phyloP scores from a whole-genome alignment of 2,113 vertebrate species.

The Ptychochromis oligacanthus region DNA sequence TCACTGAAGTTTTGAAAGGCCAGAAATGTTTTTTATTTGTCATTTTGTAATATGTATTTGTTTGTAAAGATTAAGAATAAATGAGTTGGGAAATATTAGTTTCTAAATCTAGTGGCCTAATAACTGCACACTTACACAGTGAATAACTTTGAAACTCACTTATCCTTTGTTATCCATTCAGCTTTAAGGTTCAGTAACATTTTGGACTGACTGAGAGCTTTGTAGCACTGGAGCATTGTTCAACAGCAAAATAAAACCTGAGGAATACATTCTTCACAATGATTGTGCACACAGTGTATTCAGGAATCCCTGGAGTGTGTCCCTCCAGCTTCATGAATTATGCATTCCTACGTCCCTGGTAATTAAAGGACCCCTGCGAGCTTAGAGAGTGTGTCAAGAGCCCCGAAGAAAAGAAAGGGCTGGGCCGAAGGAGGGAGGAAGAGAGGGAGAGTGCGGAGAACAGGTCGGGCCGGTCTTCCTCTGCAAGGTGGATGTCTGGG shows the following conservation, averaged over 20 bases:
- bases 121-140: too few relatives aligned
- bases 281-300: neutral
- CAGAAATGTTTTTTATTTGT: neutral
- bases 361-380: neutral
- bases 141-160: too few relatives aligned
- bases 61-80: too few relatives aligned
- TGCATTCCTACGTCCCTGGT: neutral
- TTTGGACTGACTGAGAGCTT: neutral
- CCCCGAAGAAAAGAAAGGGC: conserved; percentile 32
- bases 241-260: neutral
- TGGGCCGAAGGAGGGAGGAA: conserved; percentile 22
- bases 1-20: neutral
- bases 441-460: conserved; percentile 50
- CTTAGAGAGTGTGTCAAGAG: conserved; percentile 8
- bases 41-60: too few relatives aligned
- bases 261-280: neutral
- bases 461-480: conserved; percentile 76
- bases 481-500: conserved; percentile 66
- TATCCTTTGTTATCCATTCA: too few relatives aligned
- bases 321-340: neutral
- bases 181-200: too few relatives aligned
- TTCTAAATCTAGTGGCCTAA: too few relatives aligned
- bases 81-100: too few relatives aligned
- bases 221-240: neutral
- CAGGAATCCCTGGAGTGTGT: neutral